Evolutionary conservation across 35 echinoderm and acorn worm genomes (phyloP), one percentile per base, ranked within the genome.

Genomic region (Ptychodera flava): DNA sequence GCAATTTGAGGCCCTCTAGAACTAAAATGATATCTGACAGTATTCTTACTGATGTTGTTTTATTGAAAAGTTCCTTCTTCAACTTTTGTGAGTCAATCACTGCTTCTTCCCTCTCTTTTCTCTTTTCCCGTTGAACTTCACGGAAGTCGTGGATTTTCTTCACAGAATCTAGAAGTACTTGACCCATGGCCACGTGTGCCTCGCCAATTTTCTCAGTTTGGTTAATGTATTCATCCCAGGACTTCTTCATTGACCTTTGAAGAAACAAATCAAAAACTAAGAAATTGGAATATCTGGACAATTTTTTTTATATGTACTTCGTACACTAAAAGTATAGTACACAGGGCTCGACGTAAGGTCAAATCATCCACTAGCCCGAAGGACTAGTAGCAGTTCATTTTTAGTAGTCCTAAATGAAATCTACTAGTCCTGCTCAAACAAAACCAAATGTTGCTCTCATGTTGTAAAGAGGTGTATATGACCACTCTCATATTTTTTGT

Each of bases 131-230:
- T 76, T 94, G 92, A 10, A 35, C 36, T 64, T 94, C 92, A 32
- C 89, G 31, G 82, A 94, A 94, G 28, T 94, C 92, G 36, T 94
- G 88, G 16, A 94, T 77, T 81, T 90, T 94, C 89, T 89, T 90
- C 2, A 89, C 85, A 32, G 90, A 85, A 16, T 94, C 92, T 38
- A 52, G 22, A 37, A 94, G 85, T 37, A 80, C 64, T 22, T 77
- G 78, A 14, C 34, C n/a, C 77, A 94, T 78, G 45, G 81, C 33
- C 0, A 87, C 77, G 36, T 94, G 92, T 0, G 89, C 81, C n/a
- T 84, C 83, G 29, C 92, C 92, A 22, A 90, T 84, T 31, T 36
- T 35, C 83, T 94, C 92, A 31, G 92, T 94, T 64, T 88, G 92
- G 36, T 36, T n/a, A 0, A 94, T 16, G 0, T 90, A n/a, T 33